Evolutionary conservation across 2,797 vertebrate species (phyloP).

Genomic region (Mallotus villosus): DNA sequence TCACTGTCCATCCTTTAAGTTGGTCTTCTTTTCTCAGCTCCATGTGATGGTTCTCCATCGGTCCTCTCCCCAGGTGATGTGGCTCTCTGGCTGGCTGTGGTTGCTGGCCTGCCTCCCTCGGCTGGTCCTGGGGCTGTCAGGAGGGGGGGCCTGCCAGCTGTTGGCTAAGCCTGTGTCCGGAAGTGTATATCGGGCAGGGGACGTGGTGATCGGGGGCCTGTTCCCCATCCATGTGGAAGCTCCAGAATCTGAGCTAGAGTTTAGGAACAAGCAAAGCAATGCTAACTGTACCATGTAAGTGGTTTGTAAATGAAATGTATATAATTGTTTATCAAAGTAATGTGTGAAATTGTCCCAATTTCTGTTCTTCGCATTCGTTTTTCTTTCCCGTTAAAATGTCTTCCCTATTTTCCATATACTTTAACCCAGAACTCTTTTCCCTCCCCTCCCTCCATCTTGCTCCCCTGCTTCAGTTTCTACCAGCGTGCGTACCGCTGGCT

Average conservation of each 20-base stretch:
- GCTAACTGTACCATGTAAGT: conserved; percentile 37
- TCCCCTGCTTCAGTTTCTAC: conserved; percentile 20
- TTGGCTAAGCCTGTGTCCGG: conserved; percentile 43
- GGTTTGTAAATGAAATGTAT: not conserved
- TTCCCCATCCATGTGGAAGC: conserved; percentile 50
- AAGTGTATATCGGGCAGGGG: conserved; percentile 50
- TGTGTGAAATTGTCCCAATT: not conserved
- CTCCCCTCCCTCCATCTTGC: not conserved
- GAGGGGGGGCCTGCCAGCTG: conserved; percentile 33
- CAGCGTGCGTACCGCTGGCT: conserved; percentile 49
- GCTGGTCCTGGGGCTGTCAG: conserved; percentile 17
- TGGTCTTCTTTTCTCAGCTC: not conserved
- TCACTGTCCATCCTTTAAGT: not conserved
- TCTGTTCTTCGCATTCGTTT: too few relatives aligned
- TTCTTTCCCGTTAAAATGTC: too few relatives aligned
- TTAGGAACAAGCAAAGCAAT: conserved; percentile 15
- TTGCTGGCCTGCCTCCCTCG: conserved; percentile 39
- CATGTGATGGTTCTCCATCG: conserved; percentile 23
- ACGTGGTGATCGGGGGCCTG: conserved; percentile 48
- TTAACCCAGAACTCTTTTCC: not conserved
- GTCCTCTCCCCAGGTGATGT: conserved; percentile 37
- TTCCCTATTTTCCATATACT: not conserved
- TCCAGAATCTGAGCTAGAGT: conserved; percentile 38
- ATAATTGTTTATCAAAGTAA: not conserved
- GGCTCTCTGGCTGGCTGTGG: conserved; percentile 39